Percentiles rank a stretch among this genome's conserved stretches.
Conservation (phyloP, 2,888 invertebrate species). For the Callinectes sapidus region DNA sequence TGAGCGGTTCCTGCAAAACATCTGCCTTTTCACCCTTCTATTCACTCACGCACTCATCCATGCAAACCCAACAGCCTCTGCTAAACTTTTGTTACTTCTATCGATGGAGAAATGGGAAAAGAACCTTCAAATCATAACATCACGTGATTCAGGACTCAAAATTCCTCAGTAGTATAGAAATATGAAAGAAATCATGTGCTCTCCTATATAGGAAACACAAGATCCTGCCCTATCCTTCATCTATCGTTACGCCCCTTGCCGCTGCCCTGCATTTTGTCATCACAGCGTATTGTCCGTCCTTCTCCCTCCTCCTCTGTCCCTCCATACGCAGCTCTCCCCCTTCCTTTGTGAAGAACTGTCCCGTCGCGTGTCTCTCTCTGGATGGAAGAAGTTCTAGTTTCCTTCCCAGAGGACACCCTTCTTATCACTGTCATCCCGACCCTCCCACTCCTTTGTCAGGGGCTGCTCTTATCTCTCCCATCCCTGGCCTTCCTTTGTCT, state of each 20-base stretch:
- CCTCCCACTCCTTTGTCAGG: constrained; percentile 13
- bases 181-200: no score
- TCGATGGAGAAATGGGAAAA: no score
- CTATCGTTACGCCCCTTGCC: not conserved
- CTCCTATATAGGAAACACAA: not conserved
- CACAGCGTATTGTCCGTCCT: not conserved
- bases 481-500: not conserved
- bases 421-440: constrained; percentile 19
- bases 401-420: not conserved
- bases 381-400: not conserved
- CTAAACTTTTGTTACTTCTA: no score
- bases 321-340: not conserved
- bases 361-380: not conserved
- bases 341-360: not conserved
- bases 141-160: no score
- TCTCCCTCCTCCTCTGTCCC: not conserved
- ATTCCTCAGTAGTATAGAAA: no score
- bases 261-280: not conserved
- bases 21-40: not conserved
- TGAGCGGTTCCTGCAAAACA: not conserved
- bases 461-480: not conserved
- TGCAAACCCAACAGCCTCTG: not conserved
- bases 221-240: not conserved
- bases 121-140: no score
- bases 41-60: not conserved